phyloP scores from a whole-genome alignment of 2,888 invertebrate species.

The Cetonia aurata region DNA sequence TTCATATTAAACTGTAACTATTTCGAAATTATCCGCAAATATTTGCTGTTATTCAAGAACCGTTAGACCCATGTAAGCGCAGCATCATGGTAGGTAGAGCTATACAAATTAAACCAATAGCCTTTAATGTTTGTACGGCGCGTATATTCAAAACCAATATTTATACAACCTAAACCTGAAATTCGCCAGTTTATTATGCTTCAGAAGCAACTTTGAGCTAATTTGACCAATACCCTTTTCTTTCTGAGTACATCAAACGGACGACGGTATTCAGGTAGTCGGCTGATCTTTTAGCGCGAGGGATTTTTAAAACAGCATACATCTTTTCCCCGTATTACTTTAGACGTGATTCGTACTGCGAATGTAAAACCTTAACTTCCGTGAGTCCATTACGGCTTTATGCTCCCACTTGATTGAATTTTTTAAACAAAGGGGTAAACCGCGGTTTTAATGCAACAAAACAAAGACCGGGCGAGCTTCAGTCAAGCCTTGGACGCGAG shows the following conservation, averaged over 20 bases:
- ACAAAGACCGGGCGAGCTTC: background rate
- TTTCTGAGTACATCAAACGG: too few relatives aligned
- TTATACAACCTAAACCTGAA: conserved; percentile 6
- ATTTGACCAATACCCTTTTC: conserved; percentile 8
- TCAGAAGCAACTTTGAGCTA: background rate
- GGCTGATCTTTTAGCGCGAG: too few relatives aligned
- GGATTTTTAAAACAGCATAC: too few relatives aligned
- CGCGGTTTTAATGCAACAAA: background rate
- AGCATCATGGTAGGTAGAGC: too few relatives aligned
- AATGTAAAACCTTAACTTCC: conserved; percentile 1
- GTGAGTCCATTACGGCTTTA: conserved; percentile 3
- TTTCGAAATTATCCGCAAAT: too few relatives aligned
- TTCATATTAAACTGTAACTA: too few relatives aligned
- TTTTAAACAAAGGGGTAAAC: background rate
- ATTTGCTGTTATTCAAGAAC: too few relatives aligned
- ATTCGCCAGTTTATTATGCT: conserved; percentile 3
- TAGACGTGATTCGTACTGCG: background rate
- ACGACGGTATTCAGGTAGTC: too few relatives aligned
- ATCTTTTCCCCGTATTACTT: background rate
- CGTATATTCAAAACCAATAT: conserved; percentile 4
- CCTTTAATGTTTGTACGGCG: too few relatives aligned
- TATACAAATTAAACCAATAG: too few relatives aligned
- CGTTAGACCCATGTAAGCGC: too few relatives aligned
- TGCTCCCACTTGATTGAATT: too few relatives aligned
- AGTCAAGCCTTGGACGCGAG: background rate